Percentiles rank a stretch among this genome's conserved stretches.
Conservation (phyloP, 2,888 invertebrate genomes). For the Chrysotoxum bicinctum region DNA sequence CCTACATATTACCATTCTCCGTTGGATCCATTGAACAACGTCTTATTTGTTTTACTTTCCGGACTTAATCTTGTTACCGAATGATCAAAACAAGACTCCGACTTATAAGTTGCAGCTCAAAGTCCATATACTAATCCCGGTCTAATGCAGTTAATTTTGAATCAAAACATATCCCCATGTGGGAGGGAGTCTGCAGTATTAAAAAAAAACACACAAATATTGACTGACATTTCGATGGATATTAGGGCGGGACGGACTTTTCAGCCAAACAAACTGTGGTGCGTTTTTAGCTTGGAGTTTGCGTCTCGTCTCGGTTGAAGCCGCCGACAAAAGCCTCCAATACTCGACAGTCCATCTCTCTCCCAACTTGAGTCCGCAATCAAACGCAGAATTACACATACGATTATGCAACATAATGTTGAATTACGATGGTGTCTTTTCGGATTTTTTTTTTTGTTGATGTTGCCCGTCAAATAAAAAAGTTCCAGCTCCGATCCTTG, state of each 20-base stretch:
- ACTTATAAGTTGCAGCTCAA: conserved; percentile 5
- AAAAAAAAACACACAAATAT: conserved; percentile 33
- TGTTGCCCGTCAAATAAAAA: conserved; percentile 41
- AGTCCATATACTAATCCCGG: conserved; percentile 37
- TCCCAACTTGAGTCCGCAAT: conserved; percentile 34
- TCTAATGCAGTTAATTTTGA: conserved; percentile 37
- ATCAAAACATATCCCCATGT: conserved; percentile 43
- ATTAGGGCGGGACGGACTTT: conserved; percentile 67
- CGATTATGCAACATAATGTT: conserved; percentile 46
- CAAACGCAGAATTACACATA: conserved; percentile 51
- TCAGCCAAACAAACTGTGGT: conserved; percentile 44
- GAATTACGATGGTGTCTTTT: conserved; percentile 22
- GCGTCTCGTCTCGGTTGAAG: background rate
- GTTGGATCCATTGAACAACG: conserved; percentile 23
- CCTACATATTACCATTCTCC: conserved; percentile 12
- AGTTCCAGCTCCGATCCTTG: conserved; percentile 27
- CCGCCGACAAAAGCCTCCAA: conserved; percentile 64
- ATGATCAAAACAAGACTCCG: conserved; percentile 34
- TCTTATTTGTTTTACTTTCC: conserved; percentile 22
- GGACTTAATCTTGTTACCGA: conserved; percentile 60
- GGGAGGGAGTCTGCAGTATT: conserved; percentile 52
- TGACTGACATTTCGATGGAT: conserved; percentile 70
- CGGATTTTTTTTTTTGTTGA: background rate
- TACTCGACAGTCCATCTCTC: conserved; percentile 63
- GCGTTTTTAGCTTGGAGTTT: conserved; percentile 23